Conservation (phyloP, 2,888 invertebrate species). For the Crematogaster levior region DNA sequence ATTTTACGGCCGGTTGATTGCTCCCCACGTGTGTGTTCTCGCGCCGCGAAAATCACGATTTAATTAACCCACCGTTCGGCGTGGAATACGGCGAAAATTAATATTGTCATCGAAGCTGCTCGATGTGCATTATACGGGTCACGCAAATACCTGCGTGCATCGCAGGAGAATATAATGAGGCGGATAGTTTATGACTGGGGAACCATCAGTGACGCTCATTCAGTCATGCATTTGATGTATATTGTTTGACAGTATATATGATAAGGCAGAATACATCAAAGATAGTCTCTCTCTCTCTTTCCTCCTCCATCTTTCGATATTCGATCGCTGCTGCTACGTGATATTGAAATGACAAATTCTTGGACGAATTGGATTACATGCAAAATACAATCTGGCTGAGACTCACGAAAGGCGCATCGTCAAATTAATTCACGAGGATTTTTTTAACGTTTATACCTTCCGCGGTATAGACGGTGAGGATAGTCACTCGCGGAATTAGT, state of each 20-base stretch:
- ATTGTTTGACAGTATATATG: constrained; percentile 9
- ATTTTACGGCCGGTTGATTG: constrained; percentile 22
- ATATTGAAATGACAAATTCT: neutral
- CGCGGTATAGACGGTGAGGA: neutral
- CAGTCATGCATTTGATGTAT: constrained; percentile 53
- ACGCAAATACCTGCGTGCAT: constrained; percentile 50
- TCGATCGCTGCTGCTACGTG: neutral
- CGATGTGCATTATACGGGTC: constrained; percentile 57
- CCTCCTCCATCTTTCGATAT: neutral
- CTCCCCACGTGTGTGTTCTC: neutral
- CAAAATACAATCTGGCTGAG: neutral
- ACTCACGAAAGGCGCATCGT: neutral
- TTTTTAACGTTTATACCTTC: neutral
- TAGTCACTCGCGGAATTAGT: constrained; percentile 27
- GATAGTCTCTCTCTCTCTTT: neutral
- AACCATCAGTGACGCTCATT: constrained; percentile 44
- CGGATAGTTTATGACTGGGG: constrained; percentile 51
- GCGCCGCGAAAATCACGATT: constrained; percentile 40
- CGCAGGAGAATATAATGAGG: constrained; percentile 40
- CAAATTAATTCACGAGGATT: neutral
- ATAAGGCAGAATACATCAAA: constrained; percentile 43
- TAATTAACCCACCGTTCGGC: constrained; percentile 50
- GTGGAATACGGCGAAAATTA: constrained; percentile 62
- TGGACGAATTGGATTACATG: neutral
- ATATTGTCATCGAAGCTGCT: constrained; percentile 59